phyloP scores from a whole-genome alignment of 2,113 vertebrate genomes.

The Scopus umbretta region DNA sequence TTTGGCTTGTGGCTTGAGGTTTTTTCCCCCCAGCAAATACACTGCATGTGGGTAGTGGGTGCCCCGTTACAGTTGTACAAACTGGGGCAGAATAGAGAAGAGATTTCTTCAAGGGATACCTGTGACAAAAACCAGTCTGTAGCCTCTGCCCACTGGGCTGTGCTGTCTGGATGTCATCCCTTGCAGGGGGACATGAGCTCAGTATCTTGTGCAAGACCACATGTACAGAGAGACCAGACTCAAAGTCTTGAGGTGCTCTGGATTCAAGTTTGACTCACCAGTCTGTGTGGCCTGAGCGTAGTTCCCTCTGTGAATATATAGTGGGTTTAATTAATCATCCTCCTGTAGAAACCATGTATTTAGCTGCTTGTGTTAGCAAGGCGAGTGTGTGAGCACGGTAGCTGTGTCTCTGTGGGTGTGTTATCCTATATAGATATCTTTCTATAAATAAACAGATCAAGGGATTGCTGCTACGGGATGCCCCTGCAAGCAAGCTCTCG shows the following conservation, averaged over 20 bases:
- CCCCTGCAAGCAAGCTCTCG: neutral
- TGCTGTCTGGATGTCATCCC: neutral
- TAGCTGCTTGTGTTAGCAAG: neutral
- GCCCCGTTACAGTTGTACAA: neutral
- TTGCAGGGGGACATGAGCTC: neutral
- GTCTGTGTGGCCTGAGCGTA: neutral
- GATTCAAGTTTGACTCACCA: neutral
- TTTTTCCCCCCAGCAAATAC: neutral
- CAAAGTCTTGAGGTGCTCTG: neutral
- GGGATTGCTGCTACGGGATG: neutral
- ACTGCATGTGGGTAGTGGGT: rapidly evolving
- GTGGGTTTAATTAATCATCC: neutral
- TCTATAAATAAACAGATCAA: neutral
- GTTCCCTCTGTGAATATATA: neutral
- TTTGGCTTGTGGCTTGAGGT: neutral
- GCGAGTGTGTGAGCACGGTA: neutral
- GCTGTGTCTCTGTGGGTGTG: neutral
- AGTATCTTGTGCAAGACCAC: neutral
- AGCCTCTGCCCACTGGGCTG: neutral
- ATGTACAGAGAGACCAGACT: neutral
- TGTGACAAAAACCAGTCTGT: neutral
- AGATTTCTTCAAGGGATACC: neutral
- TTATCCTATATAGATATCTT: neutral
- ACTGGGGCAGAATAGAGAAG: neutral
- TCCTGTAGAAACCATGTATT: neutral